Evolutionary conservation across 2,888 invertebrate species (phyloP).

Genomic region (Hoplodrina blanda): DNA sequence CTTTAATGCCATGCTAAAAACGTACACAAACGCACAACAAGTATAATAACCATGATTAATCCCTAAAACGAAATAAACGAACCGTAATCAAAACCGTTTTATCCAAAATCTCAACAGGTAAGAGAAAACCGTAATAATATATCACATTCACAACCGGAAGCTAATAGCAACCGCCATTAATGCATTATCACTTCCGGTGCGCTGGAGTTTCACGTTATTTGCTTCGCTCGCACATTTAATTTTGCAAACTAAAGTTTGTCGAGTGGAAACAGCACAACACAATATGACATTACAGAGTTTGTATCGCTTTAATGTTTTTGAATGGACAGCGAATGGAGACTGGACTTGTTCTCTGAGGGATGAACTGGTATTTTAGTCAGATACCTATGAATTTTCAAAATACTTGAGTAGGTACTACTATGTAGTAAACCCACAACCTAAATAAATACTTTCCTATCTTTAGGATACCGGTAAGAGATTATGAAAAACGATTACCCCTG

Average conservation of each 20-base stretch:
- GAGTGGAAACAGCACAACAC: constrained; percentile 52
- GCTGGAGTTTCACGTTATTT: constrained; percentile 69
- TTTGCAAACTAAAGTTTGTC: constrained; percentile 63
- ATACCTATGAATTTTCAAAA: no score
- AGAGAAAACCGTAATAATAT: constrained; percentile 44
- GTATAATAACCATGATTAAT: neutral
- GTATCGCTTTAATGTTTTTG: constrained; percentile 25
- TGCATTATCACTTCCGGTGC: constrained; percentile 82
- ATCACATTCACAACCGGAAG: constrained; percentile 70
- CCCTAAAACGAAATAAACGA: neutral
- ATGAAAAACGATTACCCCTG: no score
- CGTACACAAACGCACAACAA: no score
- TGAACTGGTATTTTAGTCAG: neutral
- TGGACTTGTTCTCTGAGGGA: constrained; percentile 10
- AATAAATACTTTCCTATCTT: no score
- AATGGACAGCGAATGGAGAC: constrained; percentile 5
- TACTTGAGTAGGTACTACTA: no score
- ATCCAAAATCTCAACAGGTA: constrained; percentile 23
- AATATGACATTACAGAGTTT: constrained; percentile 41
- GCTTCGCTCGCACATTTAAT: constrained; percentile 65
- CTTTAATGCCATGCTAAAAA: no score
- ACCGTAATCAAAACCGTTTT: neutral
- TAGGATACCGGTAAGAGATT: no score
- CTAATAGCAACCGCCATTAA: constrained; percentile 81
- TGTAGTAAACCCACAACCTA: no score